Evolutionary conservation across 2,888 invertebrate genomes (phyloP).

Genomic region (Acleris emargana): DNA sequence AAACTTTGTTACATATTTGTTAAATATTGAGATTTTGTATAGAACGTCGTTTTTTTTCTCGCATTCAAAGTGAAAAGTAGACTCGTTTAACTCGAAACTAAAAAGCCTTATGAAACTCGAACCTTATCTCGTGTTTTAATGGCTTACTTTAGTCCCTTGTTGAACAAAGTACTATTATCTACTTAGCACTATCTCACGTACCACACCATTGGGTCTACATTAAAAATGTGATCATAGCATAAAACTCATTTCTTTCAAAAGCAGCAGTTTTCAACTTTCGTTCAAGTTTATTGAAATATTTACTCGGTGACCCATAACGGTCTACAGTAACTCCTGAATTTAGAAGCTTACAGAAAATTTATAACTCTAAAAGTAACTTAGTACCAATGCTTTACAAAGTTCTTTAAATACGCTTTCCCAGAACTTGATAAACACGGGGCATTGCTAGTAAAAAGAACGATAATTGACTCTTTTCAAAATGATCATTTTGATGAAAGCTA

Average conservation of each 20-base stretch:
- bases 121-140: no score
- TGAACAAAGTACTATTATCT: no score
- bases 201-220: neutral
- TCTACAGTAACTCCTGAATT: constrained; percentile 13
- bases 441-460: no score
- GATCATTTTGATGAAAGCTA: no score
- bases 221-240: neutral
- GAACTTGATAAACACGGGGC: neutral
- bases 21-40: no score
- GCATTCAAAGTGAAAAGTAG: no score
- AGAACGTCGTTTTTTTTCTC: no score
- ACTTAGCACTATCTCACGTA: neutral
- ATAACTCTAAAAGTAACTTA: neutral
- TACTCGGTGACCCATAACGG: constrained; percentile 10
- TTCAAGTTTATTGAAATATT: constrained; percentile 20
- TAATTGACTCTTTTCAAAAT: no score
- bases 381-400: neutral
- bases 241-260: constrained; percentile 13
- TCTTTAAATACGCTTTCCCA: neutral
- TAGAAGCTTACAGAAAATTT: neutral
- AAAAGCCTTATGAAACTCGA: no score
- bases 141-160: no score
- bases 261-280: constrained; percentile 11
- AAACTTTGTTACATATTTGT: no score
- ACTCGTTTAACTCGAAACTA: no score